Conservation (phyloP, 2,888 invertebrate genomes). For the Criorhina ranunculi region DNA sequence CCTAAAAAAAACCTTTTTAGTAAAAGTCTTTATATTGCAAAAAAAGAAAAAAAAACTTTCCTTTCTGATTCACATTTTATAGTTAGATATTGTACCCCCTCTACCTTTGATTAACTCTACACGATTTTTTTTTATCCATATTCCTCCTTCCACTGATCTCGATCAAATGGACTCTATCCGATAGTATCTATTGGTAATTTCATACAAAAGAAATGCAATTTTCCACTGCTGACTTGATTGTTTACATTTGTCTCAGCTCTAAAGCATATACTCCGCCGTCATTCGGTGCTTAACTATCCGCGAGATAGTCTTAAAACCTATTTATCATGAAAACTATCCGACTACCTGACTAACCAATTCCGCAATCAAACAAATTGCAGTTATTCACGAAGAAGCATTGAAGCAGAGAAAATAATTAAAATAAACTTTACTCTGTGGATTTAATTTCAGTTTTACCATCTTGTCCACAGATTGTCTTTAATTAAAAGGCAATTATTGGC, state of each 20-base stretch:
- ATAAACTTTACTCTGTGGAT: slow-evolving; percentile 9
- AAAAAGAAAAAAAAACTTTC: slow-evolving; percentile 48
- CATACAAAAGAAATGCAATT: slow-evolving; percentile 15
- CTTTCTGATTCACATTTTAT: slow-evolving; percentile 17
- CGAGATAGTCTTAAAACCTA: slow-evolving; percentile 7
- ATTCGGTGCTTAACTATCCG: slow-evolving; percentile 4
- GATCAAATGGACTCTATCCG: slow-evolving; percentile 37
- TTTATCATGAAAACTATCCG: slow-evolving; percentile 30
- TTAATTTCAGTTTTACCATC: slow-evolving; percentile 30
- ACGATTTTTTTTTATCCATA: slow-evolving; percentile 19
- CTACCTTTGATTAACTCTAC: not conserved
- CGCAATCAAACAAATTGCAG: slow-evolving; percentile 46
- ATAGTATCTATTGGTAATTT: slow-evolving; percentile 15
- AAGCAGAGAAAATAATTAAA: slow-evolving; percentile 50
- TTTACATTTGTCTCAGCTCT: slow-evolving; percentile 38
- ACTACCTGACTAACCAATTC: slow-evolving; percentile 21
- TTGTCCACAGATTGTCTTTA: slow-evolving; percentile 16
- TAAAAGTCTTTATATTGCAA: slow-evolving; percentile 22
- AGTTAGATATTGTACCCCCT: not conserved
- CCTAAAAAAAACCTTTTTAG: slow-evolving; percentile 7
- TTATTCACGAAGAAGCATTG: slow-evolving; percentile 28
- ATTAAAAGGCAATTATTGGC: slow-evolving; percentile 7
- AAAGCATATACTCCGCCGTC: not conserved
- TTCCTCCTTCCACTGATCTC: slow-evolving; percentile 22
- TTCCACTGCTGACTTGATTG: slow-evolving; percentile 26